These are phyloP conservation scores for Drosophila bocki DNA, from an alignment of 1,140 invertebrate genomes.

Conservation along the genomic window DNA sequence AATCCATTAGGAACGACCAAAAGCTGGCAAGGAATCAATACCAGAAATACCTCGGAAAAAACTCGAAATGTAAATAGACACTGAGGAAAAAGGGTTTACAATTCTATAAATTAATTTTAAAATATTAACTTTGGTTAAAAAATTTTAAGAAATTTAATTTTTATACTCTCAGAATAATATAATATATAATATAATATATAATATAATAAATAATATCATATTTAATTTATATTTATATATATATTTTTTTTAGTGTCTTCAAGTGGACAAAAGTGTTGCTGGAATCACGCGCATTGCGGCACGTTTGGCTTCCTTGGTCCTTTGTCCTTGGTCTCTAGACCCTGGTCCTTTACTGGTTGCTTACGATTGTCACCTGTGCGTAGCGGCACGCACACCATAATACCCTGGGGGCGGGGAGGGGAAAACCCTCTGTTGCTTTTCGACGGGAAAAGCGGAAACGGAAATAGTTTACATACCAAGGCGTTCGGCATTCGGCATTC, in stretches of 20 bases:
- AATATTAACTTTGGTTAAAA: too few relatives aligned
- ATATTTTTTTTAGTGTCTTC: background rate
- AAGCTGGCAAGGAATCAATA: constrained; percentile 21
- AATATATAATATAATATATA: too few relatives aligned
- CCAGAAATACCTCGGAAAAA: constrained; percentile 4
- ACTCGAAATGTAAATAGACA: background rate
- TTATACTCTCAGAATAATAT: too few relatives aligned
- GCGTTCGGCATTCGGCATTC: constrained; percentile 29
- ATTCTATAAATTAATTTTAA: too few relatives aligned
- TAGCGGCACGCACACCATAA: constrained; percentile 47
- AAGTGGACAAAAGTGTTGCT: constrained; percentile 37
- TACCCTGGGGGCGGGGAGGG: background rate
- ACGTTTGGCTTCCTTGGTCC: constrained; percentile 44
- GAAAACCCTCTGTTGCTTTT: constrained; percentile 44
- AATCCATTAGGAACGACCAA: constrained; percentile 54
- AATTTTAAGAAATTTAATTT: too few relatives aligned
- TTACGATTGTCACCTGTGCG: constrained; percentile 69
- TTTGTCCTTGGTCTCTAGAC: background rate
- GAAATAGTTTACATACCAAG: constrained; percentile 74
- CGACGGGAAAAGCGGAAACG: constrained; percentile 4
- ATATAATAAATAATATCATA: too few relatives aligned
- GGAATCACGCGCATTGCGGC: constrained; percentile 64
- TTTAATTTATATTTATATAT: background rate
- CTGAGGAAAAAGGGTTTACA: background rate
- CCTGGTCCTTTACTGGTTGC: constrained; percentile 1